phyloP scores from a whole-genome alignment of 2,797 vertebrate species.

The Pantherophis alleghaniensis region DNA sequence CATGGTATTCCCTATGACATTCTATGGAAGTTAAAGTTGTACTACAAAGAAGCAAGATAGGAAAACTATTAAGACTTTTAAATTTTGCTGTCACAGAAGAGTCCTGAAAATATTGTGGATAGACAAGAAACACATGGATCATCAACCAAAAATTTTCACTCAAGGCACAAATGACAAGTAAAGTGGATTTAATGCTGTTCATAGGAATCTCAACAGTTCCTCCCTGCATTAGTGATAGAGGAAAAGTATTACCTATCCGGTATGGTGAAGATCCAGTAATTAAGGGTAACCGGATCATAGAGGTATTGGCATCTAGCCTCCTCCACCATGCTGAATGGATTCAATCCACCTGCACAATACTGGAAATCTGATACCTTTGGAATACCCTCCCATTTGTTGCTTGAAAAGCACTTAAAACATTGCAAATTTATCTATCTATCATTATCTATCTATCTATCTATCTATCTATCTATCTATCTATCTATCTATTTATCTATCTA shows the following conservation, averaged over 20 bases:
- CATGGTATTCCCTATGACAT: background rate
- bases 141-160: background rate
- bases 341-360: background rate
- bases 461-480: no score
- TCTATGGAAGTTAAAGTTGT: background rate
- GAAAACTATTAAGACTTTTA: background rate
- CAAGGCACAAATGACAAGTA: background rate
- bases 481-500: no score
- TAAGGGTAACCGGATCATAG: background rate
- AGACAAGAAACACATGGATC: background rate
- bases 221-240: background rate
- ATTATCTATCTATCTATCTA: no score
- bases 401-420: background rate
- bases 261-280: background rate
- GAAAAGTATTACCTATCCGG: background rate
- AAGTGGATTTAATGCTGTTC: background rate
- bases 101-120: background rate
- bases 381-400: background rate
- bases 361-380: background rate
- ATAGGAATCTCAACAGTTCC: background rate
- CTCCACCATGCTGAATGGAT: background rate
- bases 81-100: background rate
- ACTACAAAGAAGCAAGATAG: background rate
- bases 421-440: no score
- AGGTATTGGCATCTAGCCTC: background rate